Percentiles rank a stretch among this genome's conserved stretches.
Evolutionary conservation across 2,888 invertebrate genomes (phyloP).

Genomic region (Monoplex corrugatus): DNA sequence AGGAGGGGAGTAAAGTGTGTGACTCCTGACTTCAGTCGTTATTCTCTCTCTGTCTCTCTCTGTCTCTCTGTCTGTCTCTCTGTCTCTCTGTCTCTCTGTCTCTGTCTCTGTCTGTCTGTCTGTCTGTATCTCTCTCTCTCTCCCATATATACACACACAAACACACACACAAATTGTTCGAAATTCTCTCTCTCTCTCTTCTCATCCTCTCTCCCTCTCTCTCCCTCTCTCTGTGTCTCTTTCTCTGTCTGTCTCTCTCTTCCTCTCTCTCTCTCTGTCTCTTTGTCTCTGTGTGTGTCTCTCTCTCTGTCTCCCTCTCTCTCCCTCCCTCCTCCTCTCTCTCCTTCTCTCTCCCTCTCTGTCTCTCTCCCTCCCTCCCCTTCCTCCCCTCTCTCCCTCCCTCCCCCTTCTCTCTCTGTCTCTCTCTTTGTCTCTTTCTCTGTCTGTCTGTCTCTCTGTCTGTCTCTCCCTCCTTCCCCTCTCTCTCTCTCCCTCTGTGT

Average conservation of each 20-base stretch:
- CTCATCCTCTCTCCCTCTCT: neutral
- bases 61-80: neutral
- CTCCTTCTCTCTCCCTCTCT: no score
- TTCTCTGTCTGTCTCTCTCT: neutral
- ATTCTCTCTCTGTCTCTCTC: neutral
- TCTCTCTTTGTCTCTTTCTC: no score
- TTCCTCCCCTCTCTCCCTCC: no score
- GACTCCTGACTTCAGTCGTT: no score
- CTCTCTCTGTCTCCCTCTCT: neutral
- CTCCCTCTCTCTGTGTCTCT: neutral
- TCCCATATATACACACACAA: no score
- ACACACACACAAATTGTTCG: no score
- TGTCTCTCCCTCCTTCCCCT: no score
- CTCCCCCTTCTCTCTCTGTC: no score
- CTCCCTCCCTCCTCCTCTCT: neutral
- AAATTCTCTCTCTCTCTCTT: neutral
- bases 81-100: neutral
- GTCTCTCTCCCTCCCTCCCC: no score
- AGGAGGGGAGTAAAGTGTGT: no score
- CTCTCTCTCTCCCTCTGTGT: neutral
- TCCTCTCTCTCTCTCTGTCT: neutral
- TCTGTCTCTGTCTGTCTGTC: neutral
- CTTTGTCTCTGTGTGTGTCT: neutral
- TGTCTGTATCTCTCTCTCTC: neutral
- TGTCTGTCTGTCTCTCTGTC: no score